Evolutionary conservation across 2,113 vertebrate species (phyloP).

Genomic region (Isichthys henryi): DNA sequence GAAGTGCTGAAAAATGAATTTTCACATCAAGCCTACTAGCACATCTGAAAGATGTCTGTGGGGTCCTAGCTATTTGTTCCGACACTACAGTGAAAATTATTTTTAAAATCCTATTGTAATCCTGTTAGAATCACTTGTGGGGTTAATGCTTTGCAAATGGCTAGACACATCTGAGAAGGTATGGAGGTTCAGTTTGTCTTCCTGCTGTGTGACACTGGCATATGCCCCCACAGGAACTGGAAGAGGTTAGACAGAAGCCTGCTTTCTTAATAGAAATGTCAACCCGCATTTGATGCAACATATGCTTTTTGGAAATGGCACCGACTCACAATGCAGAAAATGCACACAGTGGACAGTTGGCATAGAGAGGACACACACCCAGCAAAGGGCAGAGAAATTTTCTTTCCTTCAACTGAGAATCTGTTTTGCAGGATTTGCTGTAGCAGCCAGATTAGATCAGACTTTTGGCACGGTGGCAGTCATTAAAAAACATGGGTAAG

Average conservation of each 20-base stretch:
- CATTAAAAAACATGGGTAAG: not conserved
- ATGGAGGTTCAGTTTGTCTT: not conserved
- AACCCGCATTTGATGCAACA: not conserved
- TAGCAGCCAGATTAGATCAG: slow-evolving; percentile 32
- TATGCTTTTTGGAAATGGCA: not conserved
- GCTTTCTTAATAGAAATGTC: not conserved
- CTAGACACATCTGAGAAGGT: not conserved
- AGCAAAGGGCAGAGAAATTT: not conserved
- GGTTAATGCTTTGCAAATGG: not conserved
- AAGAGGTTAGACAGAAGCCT: not conserved
- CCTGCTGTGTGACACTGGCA: not conserved
- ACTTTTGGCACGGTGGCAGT: slow-evolving; percentile 19
- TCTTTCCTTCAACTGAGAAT: not conserved
- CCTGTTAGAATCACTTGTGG: not conserved
- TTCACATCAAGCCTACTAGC: not conserved
- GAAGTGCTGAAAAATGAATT: not conserved
- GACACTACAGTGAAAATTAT: not conserved
- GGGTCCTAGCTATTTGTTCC: not conserved
- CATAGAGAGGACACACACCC: not conserved
- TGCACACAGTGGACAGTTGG: not conserved
- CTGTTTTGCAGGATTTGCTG: slow-evolving; percentile 1
- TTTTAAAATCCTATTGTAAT: too few relatives aligned
- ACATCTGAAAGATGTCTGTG: not conserved
- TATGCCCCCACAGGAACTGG: not conserved
- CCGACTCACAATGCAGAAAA: not conserved